These are phyloP conservation scores for Petrocephalus microphthalmus DNA, from an alignment of 2,113 vertebrate species.

Conservation along the genomic window DNA sequence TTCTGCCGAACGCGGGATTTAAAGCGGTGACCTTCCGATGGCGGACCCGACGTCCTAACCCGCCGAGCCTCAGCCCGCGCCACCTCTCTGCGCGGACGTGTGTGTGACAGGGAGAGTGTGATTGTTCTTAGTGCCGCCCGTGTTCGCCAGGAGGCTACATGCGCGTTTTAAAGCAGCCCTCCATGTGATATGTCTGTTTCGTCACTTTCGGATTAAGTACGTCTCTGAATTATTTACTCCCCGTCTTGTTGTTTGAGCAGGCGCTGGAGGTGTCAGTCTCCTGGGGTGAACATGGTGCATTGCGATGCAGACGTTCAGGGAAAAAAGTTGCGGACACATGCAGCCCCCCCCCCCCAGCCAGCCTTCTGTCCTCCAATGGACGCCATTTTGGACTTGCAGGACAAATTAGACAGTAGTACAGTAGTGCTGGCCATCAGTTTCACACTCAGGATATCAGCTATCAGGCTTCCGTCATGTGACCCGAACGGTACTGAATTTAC, in stretches of 20 bases:
- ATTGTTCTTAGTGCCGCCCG: not conserved
- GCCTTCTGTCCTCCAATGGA: not conserved
- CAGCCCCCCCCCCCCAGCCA: not conserved
- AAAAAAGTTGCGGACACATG: not conserved
- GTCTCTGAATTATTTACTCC: conserved; percentile 31
- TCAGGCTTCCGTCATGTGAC: not conserved
- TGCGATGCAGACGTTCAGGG: conserved; percentile 17
- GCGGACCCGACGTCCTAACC: not conserved
- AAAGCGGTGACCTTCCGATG: not conserved
- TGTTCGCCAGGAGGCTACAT: not conserved
- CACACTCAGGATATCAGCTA: not conserved
- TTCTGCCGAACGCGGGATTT: not conserved
- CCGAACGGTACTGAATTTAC: not conserved
- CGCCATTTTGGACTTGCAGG: not conserved
- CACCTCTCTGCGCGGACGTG: not conserved
- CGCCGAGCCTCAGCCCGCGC: not conserved
- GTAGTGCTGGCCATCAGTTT: not conserved
- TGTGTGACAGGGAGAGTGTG: not conserved
- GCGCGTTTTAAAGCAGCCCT: conserved; percentile 46
- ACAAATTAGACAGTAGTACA: not conserved
- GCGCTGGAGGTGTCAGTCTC: conserved; percentile 24
- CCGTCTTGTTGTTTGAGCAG: conserved; percentile 20
- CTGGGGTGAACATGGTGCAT: conserved; percentile 32
- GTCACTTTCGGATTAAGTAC: conserved; percentile 49
- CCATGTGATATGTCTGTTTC: conserved; percentile 45